phyloP scores from a whole-genome alignment of 1,140 invertebrate genomes.

The Theocolax elegans region DNA sequence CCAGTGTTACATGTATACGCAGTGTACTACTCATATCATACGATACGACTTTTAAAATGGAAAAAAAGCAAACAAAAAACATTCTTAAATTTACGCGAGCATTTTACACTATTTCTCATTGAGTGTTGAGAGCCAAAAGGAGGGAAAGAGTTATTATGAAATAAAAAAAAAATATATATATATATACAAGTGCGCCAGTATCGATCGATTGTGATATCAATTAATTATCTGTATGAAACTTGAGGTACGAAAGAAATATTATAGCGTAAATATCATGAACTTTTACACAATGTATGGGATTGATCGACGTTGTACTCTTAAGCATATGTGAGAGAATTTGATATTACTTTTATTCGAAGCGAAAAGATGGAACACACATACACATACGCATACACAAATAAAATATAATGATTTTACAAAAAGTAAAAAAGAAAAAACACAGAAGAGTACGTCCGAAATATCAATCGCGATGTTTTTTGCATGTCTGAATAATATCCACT shows the following conservation, averaged over 20 bases:
- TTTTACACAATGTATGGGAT: conserved; percentile 44
- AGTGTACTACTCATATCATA: conserved; percentile 67
- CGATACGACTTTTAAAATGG: conserved; percentile 50
- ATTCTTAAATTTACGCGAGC: conserved; percentile 47
- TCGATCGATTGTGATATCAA: conserved; percentile 53
- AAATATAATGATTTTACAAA: too few species aligned
- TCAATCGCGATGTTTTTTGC: too few species aligned
- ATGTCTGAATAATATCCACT: conserved; percentile 37
- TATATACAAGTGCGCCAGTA: conserved; percentile 51
- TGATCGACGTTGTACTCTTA: conserved; percentile 33
- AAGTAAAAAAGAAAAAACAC: conserved; percentile 23
- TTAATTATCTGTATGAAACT: conserved; percentile 42
- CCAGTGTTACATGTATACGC: conserved; percentile 69
- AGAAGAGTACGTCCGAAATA: too few species aligned
- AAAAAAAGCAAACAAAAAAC: conserved; percentile 43
- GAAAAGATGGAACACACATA: too few species aligned
- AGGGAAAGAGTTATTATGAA: conserved; percentile 42
- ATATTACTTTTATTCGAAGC: conserved; percentile 42
- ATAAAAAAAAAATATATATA: conserved; percentile 25
- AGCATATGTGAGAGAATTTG: conserved; percentile 44
- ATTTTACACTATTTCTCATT: conserved; percentile 45
- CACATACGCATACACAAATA: too few species aligned
- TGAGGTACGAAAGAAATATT: conserved; percentile 43
- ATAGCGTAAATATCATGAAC: conserved; percentile 43
- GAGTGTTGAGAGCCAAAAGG: conserved; percentile 34